Base-by-base conservation (phyloP, 1,140 invertebrate species). In the Piezodorus guildinii region DNA sequence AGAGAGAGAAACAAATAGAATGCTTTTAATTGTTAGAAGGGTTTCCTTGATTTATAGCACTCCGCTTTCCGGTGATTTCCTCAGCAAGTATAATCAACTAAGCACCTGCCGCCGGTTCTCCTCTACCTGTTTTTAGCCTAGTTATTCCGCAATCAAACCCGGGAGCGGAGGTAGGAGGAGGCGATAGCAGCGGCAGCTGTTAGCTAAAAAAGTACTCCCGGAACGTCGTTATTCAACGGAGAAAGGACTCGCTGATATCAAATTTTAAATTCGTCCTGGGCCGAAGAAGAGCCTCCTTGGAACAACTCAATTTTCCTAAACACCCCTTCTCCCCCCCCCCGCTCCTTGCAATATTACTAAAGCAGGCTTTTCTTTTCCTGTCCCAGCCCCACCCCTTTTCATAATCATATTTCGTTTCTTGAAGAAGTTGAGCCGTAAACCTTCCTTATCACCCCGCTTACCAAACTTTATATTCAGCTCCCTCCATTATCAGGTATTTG, bases 291-390 rank as follows among this genome's bases (percentile, higher is more conserved):
- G 17, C 46, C 6, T 6, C 19, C 46, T 9, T 21, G n/a, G 5
- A 49, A 56, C 52, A 56, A 56, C 52, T 56, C 23, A 56, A 56
- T 56, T 56, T 56, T 23, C 19, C 14, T 25, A 56, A 23, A 56
- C 46, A 17, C 52, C 19, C 52, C 27, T 15, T 4, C 10, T 15
- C 52, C 52, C n/a, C n/a, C n/a, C n/a, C n/a, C 52, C 27, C 23
- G 5, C 10, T 15, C 52, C 52, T 14, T 16, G 14, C 52, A 56
- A 23, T 56, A 23, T 39, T 39, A 8, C 34, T 39, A 39, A 39
- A 39, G 34, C 52, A 25, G 46, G 46, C n/a, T 6, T 49, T 49
- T 21, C n/a, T 49, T 21, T 25, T 25, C 52, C 52, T 23, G 15
- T 56, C 23, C 14, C 52, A 25, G 23, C 52, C 52, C 52, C 52